Conservation (phyloP, 2,888 invertebrate genomes). For the Yponomeuta plumbellus region DNA sequence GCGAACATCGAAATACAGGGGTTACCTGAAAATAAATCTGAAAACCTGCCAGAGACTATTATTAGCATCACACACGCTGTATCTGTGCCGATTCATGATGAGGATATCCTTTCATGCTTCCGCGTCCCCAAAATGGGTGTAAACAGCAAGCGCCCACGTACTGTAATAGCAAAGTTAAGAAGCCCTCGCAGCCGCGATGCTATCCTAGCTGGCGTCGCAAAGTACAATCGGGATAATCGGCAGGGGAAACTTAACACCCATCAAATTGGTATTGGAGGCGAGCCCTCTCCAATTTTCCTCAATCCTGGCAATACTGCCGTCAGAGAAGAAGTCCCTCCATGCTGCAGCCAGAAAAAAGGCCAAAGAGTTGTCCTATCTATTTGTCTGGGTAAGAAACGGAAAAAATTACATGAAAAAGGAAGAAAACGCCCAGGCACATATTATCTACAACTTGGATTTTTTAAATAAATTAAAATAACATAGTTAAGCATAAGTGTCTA, state of each 20-base stretch:
- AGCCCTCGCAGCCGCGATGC: constrained; percentile 3
- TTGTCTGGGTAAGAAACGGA: constrained; percentile 16
- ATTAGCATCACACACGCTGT: constrained; percentile 17
- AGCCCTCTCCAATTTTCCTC: constrained; percentile 24
- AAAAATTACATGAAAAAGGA: constrained; percentile 9
- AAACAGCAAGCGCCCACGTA: constrained; percentile 13
- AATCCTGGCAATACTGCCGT: constrained; percentile 10
- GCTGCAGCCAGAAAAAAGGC: constrained; percentile 15
- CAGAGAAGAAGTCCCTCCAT: constrained; percentile 15
- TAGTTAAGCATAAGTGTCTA: too few species aligned
- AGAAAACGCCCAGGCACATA: constrained; percentile 1
- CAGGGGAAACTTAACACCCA: constrained; percentile 7
- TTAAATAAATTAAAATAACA: too few species aligned
- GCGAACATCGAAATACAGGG: constrained; percentile 19
- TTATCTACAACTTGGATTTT: too few species aligned
- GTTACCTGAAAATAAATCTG: constrained; percentile 15
- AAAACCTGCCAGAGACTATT: constrained; percentile 15
- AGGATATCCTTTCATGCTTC: constrained; percentile 3
- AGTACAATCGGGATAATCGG: not conserved
- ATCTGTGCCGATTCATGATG: constrained; percentile 10
- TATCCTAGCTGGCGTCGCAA: not conserved
- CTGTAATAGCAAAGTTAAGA: constrained; percentile 14
- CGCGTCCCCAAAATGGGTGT: constrained; percentile 12
- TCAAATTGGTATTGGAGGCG: constrained; percentile 11
- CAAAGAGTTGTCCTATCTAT: constrained; percentile 9